phyloP scores from a whole-genome alignment of 2,113 vertebrate species.

The Oncorhynchus mykiss region DNA sequence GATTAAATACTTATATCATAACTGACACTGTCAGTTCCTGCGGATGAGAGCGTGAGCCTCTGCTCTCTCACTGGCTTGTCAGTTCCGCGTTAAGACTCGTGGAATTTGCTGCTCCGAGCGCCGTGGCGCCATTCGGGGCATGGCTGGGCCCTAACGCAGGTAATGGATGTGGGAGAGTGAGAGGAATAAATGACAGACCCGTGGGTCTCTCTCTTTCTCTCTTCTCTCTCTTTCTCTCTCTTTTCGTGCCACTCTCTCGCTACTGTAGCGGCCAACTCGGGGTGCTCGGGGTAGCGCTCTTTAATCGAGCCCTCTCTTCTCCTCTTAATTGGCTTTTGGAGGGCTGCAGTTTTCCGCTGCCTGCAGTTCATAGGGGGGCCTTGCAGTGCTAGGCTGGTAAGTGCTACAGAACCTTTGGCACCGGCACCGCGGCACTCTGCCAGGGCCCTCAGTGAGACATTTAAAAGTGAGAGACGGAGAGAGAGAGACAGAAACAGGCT shows the following conservation, averaged over 20 bases:
- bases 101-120: slow-evolving; percentile 56
- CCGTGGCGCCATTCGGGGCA: slow-evolving; percentile 25
- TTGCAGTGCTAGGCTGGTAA: slow-evolving; percentile 23
- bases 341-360: slow-evolving; percentile 29
- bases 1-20: slow-evolving; percentile 82
- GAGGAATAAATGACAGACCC: slow-evolving; percentile 4
- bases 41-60: slow-evolving; percentile 61
- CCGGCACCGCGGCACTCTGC: slow-evolving; percentile 30
- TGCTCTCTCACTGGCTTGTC: slow-evolving; percentile 58
- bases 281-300: slow-evolving; percentile 24
- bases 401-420: slow-evolving; percentile 43
- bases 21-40: slow-evolving; percentile 75
- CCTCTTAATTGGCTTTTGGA: slow-evolving; percentile 61
- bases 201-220: slow-evolving; percentile 41
- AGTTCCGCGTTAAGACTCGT: slow-evolving; percentile 72
- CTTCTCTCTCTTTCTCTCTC: slow-evolving; percentile 41
- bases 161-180: slow-evolving; percentile 63
- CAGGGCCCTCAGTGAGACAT: slow-evolving; percentile 23
- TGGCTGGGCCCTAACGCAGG: slow-evolving; percentile 41
- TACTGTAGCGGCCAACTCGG: neutral
- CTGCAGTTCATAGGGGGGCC: slow-evolving; percentile 21
- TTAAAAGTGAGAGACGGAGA: neutral
- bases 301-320: slow-evolving; percentile 57
- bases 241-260: slow-evolving; percentile 44
- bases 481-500: neutral